Base-by-base conservation (phyloP, 2,797 vertebrate species). In the Avahi laniger region DNA sequence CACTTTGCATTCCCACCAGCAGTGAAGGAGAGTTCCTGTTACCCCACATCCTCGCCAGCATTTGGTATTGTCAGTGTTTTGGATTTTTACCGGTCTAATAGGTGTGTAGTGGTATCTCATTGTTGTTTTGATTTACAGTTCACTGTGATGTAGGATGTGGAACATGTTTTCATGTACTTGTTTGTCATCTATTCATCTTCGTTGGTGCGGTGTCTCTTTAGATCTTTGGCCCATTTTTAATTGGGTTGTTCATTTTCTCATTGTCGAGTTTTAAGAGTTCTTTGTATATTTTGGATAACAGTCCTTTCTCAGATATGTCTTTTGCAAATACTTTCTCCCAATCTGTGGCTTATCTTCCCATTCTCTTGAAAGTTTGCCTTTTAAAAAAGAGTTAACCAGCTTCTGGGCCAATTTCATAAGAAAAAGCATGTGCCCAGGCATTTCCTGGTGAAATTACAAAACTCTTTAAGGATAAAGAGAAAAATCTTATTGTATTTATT, bases 381-480 rank as follows among this genome's bases (percentile, higher is more conserved):
- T 75, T 43, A 12, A 52, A 61, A 81, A 81, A 93, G n/a, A 67
- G 20, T 54, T 35, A 61, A 67, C 7, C 5, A 35, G 38, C 11
- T 46, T 84, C 50, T 78, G 26, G 67, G 35, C 24, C 17, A 59
- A 50, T 61, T 76, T 67, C 28, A 69, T 50, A 41, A 35, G 50
- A 87, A 38, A 82, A 92, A 88, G 4, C 5, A 46, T 26, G 13
- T 80, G 54, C 28, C 69, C 30, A 30, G 61, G 70, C 9, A 61
- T 63, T 89, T 92, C 73, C 76, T 69, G 61, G 67, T 83, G 61
- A 92, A 76, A 33, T 41, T 83, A 48, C 4, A 70, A 43, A 88
- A 24, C 30, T 48, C 50, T n/a, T n/a, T 89, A 78, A 89, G 75
- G 48, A 78, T 54, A 80, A 85, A 86, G 26, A 41, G 28, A 61